A percentile compares a stretch with the other conserved stretches of the same genome.
Evolutionary conservation across 2,888 invertebrate species (phyloP).

Genomic region (Caenorhabditis doughertyi): DNA sequence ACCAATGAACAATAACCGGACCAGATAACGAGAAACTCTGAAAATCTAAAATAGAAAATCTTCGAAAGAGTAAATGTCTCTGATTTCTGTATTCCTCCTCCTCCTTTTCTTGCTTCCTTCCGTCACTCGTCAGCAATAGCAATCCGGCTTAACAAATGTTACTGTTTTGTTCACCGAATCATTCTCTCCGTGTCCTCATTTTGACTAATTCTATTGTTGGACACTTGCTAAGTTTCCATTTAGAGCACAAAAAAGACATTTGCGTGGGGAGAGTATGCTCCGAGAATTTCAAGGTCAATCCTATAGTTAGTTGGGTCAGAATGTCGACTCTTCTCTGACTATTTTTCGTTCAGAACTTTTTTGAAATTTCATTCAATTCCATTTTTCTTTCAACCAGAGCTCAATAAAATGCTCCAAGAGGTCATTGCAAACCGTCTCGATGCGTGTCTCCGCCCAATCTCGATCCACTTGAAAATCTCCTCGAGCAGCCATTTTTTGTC

Average conservation of each 20-base stretch:
- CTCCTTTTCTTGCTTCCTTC: background rate
- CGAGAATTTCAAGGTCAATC: conserved; percentile 15
- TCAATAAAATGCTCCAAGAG: conserved; percentile 20
- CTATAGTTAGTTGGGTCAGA: conserved; percentile 9
- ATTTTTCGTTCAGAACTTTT: background rate
- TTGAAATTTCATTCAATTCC: background rate
- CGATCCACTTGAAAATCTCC: conserved; percentile 55
- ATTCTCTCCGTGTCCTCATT: conserved; percentile 7
- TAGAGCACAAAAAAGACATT: conserved; percentile 1
- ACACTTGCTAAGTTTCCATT: conserved; percentile 37
- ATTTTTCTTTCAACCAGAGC: background rate
- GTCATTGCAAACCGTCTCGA: conserved; percentile 33
- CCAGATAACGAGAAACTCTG: too few relatives aligned
- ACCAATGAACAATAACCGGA: too few relatives aligned
- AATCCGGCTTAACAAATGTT: conserved; percentile 55
- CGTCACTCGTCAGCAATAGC: conserved; percentile 1
- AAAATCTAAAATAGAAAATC: too few relatives aligned
- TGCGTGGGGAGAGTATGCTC: background rate
- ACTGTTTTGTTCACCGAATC: conserved; percentile 24
- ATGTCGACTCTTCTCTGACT: background rate
- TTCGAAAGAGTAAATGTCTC: background rate
- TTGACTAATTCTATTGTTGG: conserved; percentile 49
- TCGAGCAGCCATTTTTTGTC: conserved; percentile 51
- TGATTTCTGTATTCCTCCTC: background rate
- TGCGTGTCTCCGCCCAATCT: conserved; percentile 55